Conservation (phyloP, 2,797 vertebrate genomes). For the Petrocephalus schoutedeni region DNA sequence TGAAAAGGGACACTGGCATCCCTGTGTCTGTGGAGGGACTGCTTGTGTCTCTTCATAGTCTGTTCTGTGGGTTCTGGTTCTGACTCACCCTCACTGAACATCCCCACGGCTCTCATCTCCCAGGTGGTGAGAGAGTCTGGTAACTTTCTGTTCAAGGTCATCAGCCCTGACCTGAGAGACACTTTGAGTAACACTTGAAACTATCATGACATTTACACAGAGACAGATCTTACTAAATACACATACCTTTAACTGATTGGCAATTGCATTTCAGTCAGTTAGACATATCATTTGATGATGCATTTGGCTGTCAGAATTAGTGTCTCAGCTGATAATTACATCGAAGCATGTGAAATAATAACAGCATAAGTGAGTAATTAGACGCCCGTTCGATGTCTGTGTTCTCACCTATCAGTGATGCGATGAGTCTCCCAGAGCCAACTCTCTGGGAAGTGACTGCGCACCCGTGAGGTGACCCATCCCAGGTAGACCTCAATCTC, state of each 20-base stretch:
- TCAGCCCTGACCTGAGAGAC: constrained; percentile 45
- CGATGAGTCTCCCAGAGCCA: constrained; percentile 88
- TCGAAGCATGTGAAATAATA: too few species aligned
- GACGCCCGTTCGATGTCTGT: neutral
- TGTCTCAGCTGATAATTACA: too few species aligned
- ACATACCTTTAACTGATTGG: neutral
- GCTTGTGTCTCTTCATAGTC: neutral
- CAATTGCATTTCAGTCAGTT: neutral
- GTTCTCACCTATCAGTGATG: constrained; percentile 48
- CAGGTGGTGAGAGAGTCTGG: constrained; percentile 90
- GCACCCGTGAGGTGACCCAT: constrained; percentile 57
- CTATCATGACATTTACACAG: neutral
- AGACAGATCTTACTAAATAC: neutral
- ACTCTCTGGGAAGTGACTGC: constrained; percentile 90
- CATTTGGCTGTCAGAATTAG: too few species aligned
- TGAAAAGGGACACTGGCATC: neutral
- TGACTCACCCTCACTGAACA: constrained; percentile 72
- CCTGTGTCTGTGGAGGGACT: neutral
- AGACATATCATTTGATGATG: neutral
- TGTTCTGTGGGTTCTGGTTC: neutral
- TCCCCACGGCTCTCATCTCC: constrained; percentile 77
- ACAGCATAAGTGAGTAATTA: neutral
- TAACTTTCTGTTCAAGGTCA: constrained; percentile 49
- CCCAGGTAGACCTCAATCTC: constrained; percentile 55
- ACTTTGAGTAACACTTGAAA: constrained; percentile 5